phyloP scores from a whole-genome alignment of 1,140 invertebrate genomes.

The Acromyrmex heyeri region DNA sequence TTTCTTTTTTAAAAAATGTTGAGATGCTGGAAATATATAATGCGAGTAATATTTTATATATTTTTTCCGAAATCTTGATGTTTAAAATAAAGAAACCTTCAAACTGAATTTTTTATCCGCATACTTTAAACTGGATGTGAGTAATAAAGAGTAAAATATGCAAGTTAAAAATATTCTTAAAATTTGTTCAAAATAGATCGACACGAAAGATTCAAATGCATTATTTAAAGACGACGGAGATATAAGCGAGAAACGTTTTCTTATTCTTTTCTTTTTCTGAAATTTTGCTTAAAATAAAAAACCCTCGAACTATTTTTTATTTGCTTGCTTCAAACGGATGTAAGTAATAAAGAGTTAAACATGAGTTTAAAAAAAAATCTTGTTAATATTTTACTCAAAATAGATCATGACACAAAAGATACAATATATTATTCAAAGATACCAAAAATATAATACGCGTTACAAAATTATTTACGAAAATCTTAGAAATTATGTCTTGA shows the following conservation, averaged over 20 bases:
- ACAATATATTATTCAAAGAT: neutral
- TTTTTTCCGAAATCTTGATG: neutral
- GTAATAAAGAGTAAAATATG: neutral
- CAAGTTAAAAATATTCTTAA: neutral
- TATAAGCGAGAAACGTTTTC: neutral
- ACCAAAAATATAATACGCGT: neutral
- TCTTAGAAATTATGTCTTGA: neutral
- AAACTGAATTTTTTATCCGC: neutral
- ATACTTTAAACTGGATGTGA: neutral
- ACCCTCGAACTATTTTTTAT: neutral
- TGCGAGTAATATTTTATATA: neutral
- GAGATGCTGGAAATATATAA: neutral
- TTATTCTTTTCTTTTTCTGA: neutral
- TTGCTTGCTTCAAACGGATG: neutral
- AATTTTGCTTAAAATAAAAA: neutral
- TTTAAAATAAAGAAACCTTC: neutral
- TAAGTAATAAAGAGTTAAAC: too few relatives aligned
- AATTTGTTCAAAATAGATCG: neutral
- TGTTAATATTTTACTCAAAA: neutral
- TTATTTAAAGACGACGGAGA: neutral
- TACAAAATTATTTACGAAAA: neutral
- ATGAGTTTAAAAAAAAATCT: neutral
- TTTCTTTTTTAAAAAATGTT: neutral
- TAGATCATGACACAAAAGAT: neutral
- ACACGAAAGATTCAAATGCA: neutral